A percentile compares a stretch with the other conserved stretches of the same genome.
Evolutionary conservation across 2,888 invertebrate species (phyloP).

Genomic region (Scaeva pyrastri): DNA sequence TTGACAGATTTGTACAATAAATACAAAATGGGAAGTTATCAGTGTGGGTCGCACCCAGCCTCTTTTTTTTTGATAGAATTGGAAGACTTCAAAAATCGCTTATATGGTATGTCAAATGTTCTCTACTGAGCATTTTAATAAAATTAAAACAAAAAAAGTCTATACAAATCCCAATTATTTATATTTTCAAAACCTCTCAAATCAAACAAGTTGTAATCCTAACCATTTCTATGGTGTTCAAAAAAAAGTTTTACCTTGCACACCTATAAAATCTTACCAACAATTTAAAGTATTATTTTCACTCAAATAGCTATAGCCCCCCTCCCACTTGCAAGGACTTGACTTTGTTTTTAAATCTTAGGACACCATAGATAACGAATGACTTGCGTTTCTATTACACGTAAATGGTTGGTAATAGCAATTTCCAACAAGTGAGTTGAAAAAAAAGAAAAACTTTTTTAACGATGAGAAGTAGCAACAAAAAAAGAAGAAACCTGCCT

Average conservation of each 20-base stretch:
- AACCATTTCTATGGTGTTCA: neutral
- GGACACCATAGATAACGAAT: neutral
- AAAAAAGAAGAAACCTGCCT: neutral
- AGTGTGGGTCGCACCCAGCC: no score
- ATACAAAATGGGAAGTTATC: no score
- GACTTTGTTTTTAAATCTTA: neutral
- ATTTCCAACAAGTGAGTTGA: neutral
- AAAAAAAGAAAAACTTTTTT: conserved; percentile 18
- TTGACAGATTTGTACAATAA: no score
- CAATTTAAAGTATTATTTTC: conserved; percentile 11
- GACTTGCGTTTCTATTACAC: conserved; percentile 1
- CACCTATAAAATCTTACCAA: neutral
- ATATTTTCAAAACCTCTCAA: no score
- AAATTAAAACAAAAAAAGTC: no score
- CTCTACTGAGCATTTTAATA: no score
- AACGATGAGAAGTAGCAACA: conserved; percentile 31
- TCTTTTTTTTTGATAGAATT: no score
- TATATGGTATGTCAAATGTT: no score
- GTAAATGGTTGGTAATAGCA: neutral
- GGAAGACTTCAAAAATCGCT: no score
- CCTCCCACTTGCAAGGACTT: no score
- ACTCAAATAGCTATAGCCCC: neutral
- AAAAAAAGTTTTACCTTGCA: neutral
- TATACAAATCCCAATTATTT: no score
- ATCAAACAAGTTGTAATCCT: neutral